These are phyloP conservation scores for Sparus aurata DNA, from an alignment of 2,797 vertebrate genomes.

Conservation along the genomic window DNA sequence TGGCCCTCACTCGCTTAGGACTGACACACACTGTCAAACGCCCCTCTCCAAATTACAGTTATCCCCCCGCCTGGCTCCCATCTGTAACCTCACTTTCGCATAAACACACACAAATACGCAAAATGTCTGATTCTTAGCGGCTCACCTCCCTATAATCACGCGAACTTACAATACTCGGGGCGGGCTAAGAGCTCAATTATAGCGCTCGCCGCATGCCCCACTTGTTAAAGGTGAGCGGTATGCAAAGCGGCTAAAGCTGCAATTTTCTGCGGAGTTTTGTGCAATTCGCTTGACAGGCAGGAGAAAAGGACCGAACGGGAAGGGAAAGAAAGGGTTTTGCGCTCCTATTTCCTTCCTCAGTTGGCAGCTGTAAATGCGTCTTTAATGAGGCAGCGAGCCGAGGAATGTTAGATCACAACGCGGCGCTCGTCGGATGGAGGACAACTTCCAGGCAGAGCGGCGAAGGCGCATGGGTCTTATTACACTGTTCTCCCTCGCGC, in stretches of 20 bases:
- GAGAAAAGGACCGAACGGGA: conserved; percentile 5
- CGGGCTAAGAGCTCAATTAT: conserved; percentile 72
- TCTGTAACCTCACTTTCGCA: conserved; percentile 34
- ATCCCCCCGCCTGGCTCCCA: conserved; percentile 29
- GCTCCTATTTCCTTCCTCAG: conserved; percentile 16
- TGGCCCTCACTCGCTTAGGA: conserved; percentile 22
- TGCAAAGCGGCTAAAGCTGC: conserved; percentile 49
- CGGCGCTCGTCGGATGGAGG: conserved; percentile 46
- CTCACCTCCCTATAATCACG: conserved; percentile 67
- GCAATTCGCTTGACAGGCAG: conserved; percentile 47
- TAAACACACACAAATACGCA: conserved; percentile 47
- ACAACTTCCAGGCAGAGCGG: conserved; percentile 57
- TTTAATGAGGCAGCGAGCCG: conserved; percentile 62
- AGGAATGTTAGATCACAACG: conserved; percentile 52
- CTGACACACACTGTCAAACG: conserved; percentile 42
- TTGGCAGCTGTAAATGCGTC: conserved; percentile 52
- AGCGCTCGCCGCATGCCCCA: conserved; percentile 36
- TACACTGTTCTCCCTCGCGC: conserved; percentile 22
- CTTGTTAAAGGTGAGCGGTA: conserved; percentile 64
- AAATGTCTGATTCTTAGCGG: conserved; percentile 31
- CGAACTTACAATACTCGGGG: conserved; percentile 54
- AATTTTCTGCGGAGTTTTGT: conserved; percentile 35
- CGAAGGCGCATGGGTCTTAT: conserved; percentile 53
- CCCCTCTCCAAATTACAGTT: conserved; percentile 62
- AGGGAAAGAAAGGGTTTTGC: conserved; percentile 3